Conservation (phyloP, 2,113 vertebrate genomes). For the Chaetorhynchus papuensis region DNA sequence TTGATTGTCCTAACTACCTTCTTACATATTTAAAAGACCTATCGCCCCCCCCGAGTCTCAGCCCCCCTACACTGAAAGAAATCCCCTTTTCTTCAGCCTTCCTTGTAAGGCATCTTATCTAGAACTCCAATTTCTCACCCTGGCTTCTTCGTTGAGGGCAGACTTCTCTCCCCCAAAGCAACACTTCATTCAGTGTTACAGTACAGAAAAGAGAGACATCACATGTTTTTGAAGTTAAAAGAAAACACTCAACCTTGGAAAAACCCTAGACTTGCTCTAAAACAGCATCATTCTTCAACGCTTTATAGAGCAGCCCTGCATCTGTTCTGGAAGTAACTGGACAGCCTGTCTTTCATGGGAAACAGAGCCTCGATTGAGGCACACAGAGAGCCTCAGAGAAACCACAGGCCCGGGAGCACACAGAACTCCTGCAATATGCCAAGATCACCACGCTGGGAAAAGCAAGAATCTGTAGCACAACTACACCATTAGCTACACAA, state of each 20-base stretch:
- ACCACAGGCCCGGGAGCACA: neutral
- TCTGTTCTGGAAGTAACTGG: conserved; percentile 35
- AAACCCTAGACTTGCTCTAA: conserved; percentile 32
- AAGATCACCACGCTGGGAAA: neutral
- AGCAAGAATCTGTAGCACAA: neutral
- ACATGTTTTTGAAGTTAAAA: conserved; percentile 12
- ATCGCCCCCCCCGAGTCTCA: neutral
- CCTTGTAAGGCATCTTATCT: neutral
- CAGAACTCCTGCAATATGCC: neutral
- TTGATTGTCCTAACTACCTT: neutral
- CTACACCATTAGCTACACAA: neutral
- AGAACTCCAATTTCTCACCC: neutral
- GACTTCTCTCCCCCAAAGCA: neutral
- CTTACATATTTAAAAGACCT: neutral
- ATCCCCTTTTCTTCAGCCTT: neutral
- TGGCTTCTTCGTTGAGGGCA: neutral
- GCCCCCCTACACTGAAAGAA: neutral
- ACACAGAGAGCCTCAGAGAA: conserved; percentile 24
- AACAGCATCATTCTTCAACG: conserved; percentile 17
- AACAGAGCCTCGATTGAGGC: conserved; percentile 42
- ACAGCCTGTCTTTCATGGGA: conserved; percentile 36
- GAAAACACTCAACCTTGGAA: conserved; percentile 32
- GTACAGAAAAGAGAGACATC: conserved; percentile 4
- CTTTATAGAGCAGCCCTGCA: conserved; percentile 9
- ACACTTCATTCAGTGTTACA: neutral